Conservation (phyloP, 2,888 invertebrate genomes). For the Lissocephala sabroskyi region DNA sequence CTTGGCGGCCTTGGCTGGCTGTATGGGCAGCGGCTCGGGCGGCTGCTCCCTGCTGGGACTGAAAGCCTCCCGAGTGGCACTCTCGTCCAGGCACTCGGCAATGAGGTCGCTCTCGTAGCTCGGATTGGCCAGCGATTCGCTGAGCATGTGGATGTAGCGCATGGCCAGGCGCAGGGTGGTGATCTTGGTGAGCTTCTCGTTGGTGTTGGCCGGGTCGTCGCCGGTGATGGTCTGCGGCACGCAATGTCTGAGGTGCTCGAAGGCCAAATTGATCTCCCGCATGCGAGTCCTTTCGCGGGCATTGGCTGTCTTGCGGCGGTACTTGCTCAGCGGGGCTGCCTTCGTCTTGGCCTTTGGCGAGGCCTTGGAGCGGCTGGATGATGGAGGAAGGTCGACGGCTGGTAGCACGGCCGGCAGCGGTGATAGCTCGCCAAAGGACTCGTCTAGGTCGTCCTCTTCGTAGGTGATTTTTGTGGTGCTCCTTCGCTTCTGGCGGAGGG, state of each 20-base stretch:
- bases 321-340: conserved; percentile 87
- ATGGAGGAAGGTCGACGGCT: no score
- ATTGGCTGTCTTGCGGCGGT: conserved; percentile 91
- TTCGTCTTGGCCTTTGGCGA: conserved; percentile 75
- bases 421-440: neutral
- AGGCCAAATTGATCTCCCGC: conserved; percentile 92
- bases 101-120: conserved; percentile 66
- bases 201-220: conserved; percentile 73
- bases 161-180: conserved; percentile 89
- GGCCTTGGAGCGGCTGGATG: conserved; percentile 1
- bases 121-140: conserved; percentile 76
- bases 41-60: conserved; percentile 23
- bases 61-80: conserved; percentile 31
- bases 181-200: conserved; percentile 91
- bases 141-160: conserved; percentile 87
- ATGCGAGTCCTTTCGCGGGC: conserved; percentile 89
- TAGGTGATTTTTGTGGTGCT: conserved; percentile 1
- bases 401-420: neutral
- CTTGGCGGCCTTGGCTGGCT: neutral
- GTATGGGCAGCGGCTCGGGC: conserved; percentile 14
- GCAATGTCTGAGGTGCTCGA: conserved; percentile 84
- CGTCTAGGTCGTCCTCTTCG: neutral
- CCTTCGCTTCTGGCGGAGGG: conserved; percentile 78
- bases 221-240: conserved; percentile 76
- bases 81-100: conserved; percentile 57